Evolutionary conservation across 1,140 invertebrate genomes (phyloP), one percentile per base, ranked within the genome.

Genomic region (Drosophila tristis): DNA sequence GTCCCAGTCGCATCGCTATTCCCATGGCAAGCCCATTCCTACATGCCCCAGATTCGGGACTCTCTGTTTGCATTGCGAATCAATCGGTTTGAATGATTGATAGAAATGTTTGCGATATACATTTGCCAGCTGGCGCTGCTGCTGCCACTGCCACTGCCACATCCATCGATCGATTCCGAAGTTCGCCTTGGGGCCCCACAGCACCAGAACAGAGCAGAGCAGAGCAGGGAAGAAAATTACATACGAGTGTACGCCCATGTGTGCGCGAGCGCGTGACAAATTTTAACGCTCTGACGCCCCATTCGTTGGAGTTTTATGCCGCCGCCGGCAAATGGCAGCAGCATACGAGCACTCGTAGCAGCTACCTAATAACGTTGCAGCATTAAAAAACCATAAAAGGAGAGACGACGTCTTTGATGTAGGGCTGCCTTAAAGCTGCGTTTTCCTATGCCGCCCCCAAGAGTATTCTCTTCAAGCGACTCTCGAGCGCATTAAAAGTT

Each of bases 21-120:
- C 31, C 31, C 42, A 45, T 5, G 44, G 48, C 56, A 48, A 35
- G 48, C 8, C 31, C 31, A 35, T 39, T 13, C 35, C 35, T 11
- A 39, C 35, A 39, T 39, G 35, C 35, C 35, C 35, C 35, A 39
- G 35, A 39, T 39, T 39, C 57, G 61, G 51, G 47, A 47, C 53
- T 67, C 49, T 85, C 63, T 56, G 80, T 77, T 85, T 85, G 80
- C 81, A 86, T 86, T 86, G 73, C 57, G 72, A 89, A 89, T 87
- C 82, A 87, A 87, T 87, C 84, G 82, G 58, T 84, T 70, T 87
- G 82, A 87, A 87, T 89, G 82, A 87, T 87, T 89, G 82, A 89
- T 87, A 87, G 84, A 87, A 87, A 87, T 89, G 79, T 87, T 87
- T 84, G 74, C 56, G 66, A 84, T 84, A 87, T 73, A 78, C 84